Conservation (phyloP, 2,797 vertebrate species). For the Petrocephalus schoutedeni region DNA sequence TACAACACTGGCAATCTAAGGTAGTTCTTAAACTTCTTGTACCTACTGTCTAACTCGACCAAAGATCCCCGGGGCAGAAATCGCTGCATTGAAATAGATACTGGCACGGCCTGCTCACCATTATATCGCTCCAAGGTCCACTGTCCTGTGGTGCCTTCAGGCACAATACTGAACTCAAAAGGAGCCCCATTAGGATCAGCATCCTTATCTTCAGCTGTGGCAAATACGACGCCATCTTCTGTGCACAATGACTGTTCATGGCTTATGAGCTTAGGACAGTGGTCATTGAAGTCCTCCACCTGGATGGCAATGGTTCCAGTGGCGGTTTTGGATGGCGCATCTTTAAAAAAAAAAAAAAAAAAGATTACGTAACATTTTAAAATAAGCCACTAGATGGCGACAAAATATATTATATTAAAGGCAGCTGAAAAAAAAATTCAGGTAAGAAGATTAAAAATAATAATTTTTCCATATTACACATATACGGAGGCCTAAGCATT, state of each 20-base stretch:
- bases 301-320: conserved; percentile 80
- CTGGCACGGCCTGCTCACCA: conserved; percentile 57
- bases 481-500: neutral
- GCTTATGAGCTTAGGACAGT: conserved; percentile 73
- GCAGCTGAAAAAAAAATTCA: neutral
- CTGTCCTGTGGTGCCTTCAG: conserved; percentile 55
- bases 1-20: neutral
- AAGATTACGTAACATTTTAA: neutral
- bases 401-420: neutral
- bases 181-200: conserved; percentile 65
- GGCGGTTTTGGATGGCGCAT: conserved; percentile 68
- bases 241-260: conserved; percentile 59
- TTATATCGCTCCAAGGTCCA: conserved; percentile 71
- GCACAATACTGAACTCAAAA: conserved; percentile 69
- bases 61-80: neutral
- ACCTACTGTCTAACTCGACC: neutral
- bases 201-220: conserved; percentile 74
- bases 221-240: conserved; percentile 53
- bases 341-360: conserved; percentile 50
- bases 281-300: conserved; percentile 77
- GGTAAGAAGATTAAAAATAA: neutral
- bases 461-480: neutral
- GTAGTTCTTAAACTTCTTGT: neutral
- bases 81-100: neutral
- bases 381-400: neutral